A percentile compares a stretch with the other conserved stretches of the same genome.
Evolutionary conservation across 2,113 vertebrate species (phyloP).

Genomic region (Chlorodrepanis virens): DNA sequence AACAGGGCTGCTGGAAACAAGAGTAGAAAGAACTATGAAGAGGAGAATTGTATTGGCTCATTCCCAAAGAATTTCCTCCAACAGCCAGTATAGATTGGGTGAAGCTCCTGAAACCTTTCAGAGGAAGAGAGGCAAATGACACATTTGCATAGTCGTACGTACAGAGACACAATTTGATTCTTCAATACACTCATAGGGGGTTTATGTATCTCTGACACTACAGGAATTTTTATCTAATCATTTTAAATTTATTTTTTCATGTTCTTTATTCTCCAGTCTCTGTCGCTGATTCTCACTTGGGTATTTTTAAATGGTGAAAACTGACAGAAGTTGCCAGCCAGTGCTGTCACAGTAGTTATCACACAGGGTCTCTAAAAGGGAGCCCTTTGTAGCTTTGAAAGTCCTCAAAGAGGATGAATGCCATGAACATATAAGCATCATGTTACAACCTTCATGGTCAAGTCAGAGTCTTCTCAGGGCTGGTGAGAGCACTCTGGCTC

Average conservation of each 20-base stretch:
- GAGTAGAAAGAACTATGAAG: neutral
- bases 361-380: neutral
- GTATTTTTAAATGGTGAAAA: neutral
- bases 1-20: neutral
- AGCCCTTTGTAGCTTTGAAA: neutral
- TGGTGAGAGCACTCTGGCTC: neutral
- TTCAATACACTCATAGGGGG: accelerated
- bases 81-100: neutral
- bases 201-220: neutral
- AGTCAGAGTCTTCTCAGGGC: neutral
- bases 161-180: neutral
- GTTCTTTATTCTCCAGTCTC: neutral
- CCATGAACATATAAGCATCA: neutral
- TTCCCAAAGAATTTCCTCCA: neutral
- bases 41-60: neutral
- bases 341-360: neutral
- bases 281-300: accelerated
- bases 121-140: neutral
- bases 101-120: neutral
- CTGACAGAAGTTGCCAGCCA: neutral
- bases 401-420: neutral
- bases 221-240: neutral
- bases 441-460: neutral
- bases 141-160: neutral
- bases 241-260: neutral